Percentiles rank a stretch among this genome's conserved stretches.
Conservation (phyloP, 2,888 invertebrate species). For the Pecten maximus region DNA sequence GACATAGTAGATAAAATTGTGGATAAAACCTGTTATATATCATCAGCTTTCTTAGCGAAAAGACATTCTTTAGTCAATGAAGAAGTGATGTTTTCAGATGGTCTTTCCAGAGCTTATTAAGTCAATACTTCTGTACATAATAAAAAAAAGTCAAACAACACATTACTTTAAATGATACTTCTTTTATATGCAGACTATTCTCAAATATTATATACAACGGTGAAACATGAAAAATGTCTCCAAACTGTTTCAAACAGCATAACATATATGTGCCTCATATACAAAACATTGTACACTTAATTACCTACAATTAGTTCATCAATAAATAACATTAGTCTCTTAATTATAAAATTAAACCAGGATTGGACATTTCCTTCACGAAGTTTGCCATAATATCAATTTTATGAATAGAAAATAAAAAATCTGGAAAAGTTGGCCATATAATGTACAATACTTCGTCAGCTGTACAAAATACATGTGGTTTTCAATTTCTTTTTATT, state of each 20-base stretch:
- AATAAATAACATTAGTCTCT: background rate
- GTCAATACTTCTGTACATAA: no score
- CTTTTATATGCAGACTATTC: conserved; percentile 34
- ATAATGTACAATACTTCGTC: background rate
- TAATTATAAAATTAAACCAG: background rate
- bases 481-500: background rate
- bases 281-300: conserved; percentile 1
- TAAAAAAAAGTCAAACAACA: background rate
- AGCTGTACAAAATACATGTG: background rate
- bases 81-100: no score
- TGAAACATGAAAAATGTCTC: conserved; percentile 23
- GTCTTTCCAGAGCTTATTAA: no score
- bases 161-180: background rate
- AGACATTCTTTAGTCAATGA: no score
- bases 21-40: no score
- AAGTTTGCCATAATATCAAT: conserved; percentile 14
- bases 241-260: conserved; percentile 29
- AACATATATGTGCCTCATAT: background rate
- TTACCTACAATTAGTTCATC: background rate
- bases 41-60: no score
- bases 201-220: conserved; percentile 13
- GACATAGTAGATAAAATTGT: no score
- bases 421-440: background rate
- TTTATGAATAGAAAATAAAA: background rate
- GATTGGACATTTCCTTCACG: background rate